Evolutionary conservation across 1,140 invertebrate species (phyloP).

Genomic region (Platyscapa corneri): DNA sequence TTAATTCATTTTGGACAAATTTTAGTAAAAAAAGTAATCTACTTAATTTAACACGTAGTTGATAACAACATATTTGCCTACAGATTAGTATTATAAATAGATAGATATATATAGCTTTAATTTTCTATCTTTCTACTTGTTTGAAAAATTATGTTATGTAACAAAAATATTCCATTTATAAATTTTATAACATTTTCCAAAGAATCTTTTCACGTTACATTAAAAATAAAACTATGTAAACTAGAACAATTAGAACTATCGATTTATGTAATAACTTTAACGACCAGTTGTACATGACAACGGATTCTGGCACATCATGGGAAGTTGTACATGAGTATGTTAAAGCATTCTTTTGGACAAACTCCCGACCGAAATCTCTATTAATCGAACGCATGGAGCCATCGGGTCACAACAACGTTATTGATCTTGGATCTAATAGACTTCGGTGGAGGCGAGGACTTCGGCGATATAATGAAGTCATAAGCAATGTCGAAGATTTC

Average conservation of each 20-base stretch:
- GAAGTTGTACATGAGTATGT: constrained; percentile 81
- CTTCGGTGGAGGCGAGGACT: constrained; percentile 50
- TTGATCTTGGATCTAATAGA: constrained; percentile 75
- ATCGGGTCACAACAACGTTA: constrained; percentile 77
- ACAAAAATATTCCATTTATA: no score
- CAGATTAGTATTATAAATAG: no score
- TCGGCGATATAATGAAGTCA: constrained; percentile 74
- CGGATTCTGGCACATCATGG: constrained; percentile 84
- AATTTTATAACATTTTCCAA: no score
- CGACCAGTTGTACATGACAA: constrained; percentile 82
- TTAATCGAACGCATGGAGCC: constrained; percentile 84
- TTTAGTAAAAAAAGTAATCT: no score
- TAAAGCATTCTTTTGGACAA: constrained; percentile 82
- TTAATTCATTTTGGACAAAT: no score
- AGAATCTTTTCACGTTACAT: no score
- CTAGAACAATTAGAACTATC: not conserved
- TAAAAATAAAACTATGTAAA: no score
- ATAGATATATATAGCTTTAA: no score
- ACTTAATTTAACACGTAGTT: no score
- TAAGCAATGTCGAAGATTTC: constrained; percentile 85
- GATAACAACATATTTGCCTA: no score
- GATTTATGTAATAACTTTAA: not conserved
- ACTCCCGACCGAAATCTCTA: constrained; percentile 73
- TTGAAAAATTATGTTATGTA: not conserved
- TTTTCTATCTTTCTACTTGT: no score